A percentile compares a stretch with the other conserved stretches of the same genome.
Conservation (phyloP, 1,140 invertebrate genomes). For the Dinoponera quadriceps region DNA sequence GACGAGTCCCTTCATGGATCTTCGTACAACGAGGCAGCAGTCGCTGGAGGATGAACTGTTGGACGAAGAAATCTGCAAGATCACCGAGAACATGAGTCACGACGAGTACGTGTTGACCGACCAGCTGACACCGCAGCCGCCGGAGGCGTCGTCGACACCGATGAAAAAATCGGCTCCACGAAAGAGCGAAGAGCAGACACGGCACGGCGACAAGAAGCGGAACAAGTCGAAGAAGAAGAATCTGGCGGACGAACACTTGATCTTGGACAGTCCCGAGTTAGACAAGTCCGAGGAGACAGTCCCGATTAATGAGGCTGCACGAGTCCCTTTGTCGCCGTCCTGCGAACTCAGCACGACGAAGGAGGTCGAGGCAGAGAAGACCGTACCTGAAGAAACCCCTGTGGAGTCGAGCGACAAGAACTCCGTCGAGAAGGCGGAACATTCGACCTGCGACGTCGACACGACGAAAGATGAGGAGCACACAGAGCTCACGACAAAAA, state of each 20-base stretch:
- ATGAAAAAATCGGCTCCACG: conserved; percentile 31
- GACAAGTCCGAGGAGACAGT: conserved; percentile 7
- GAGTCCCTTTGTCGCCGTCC: neutral
- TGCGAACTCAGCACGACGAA: neutral
- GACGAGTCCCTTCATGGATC: conserved; percentile 30
- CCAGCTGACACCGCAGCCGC: conserved; percentile 78
- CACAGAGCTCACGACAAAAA: neutral
- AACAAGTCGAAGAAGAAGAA: conserved; percentile 76
- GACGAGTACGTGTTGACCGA: conserved; percentile 84
- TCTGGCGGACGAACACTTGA: conserved; percentile 78
- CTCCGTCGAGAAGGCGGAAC: neutral
- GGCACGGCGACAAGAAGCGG: conserved; percentile 55
- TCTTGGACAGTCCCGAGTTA: conserved; percentile 74
- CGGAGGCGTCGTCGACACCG: conserved; percentile 71
- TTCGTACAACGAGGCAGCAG: conserved; percentile 47
- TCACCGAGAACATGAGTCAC: conserved; percentile 84
- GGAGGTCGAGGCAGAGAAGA: neutral
- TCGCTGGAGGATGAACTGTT: conserved; percentile 81
- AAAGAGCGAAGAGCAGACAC: conserved; percentile 49
- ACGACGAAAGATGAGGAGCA: neutral
- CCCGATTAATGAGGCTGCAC: neutral
- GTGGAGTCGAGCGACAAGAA: neutral
- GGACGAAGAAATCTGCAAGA: conserved; percentile 84
- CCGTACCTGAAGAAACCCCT: conserved; percentile 5
- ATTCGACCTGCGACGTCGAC: neutral